phyloP scores from a whole-genome alignment of 2,888 invertebrate genomes.

The Unio pictorum region DNA sequence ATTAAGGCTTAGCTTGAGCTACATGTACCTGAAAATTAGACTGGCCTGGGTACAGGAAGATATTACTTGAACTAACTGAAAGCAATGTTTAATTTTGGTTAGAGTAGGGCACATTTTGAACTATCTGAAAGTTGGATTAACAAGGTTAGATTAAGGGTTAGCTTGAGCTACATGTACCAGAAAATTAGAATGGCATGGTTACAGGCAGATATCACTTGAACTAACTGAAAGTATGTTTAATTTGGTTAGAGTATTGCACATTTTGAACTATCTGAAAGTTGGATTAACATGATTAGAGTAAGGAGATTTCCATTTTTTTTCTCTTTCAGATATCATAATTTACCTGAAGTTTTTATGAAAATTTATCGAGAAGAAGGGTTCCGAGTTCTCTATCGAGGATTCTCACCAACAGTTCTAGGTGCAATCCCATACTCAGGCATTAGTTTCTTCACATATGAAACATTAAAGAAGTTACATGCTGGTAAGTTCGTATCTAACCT shows the following conservation, averaged over 20 bases:
- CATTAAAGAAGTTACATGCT: slow-evolving; percentile 81
- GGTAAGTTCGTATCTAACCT: slow-evolving; percentile 40
- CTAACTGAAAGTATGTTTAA: too few relatives aligned
- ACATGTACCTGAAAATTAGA: too few relatives aligned
- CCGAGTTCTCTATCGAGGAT: slow-evolving; percentile 86
- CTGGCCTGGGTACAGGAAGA: too few relatives aligned
- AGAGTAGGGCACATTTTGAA: neutral
- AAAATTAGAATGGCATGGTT: too few relatives aligned
- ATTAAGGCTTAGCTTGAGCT: too few relatives aligned
- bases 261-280: neutral
- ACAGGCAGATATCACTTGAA: too few relatives aligned
- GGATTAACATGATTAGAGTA: slow-evolving; percentile 1
- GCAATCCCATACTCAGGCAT: slow-evolving; percentile 97
- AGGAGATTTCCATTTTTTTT: neutral
- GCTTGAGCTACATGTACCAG: too few relatives aligned
- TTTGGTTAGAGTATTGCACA: too few relatives aligned
- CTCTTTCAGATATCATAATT: slow-evolving; percentile 63
- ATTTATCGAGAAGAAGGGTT: slow-evolving; percentile 86
- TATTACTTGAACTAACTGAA: neutral
- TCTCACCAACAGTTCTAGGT: slow-evolving; percentile 90
- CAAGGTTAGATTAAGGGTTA: too few relatives aligned
- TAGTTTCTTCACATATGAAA: slow-evolving; percentile 97
- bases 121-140: too few relatives aligned
- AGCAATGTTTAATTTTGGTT: neutral
- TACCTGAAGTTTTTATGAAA: slow-evolving; percentile 73